Evolutionary conservation across 2,797 vertebrate species (phyloP).

Genomic region (Myiotriccus ornatus): DNA sequence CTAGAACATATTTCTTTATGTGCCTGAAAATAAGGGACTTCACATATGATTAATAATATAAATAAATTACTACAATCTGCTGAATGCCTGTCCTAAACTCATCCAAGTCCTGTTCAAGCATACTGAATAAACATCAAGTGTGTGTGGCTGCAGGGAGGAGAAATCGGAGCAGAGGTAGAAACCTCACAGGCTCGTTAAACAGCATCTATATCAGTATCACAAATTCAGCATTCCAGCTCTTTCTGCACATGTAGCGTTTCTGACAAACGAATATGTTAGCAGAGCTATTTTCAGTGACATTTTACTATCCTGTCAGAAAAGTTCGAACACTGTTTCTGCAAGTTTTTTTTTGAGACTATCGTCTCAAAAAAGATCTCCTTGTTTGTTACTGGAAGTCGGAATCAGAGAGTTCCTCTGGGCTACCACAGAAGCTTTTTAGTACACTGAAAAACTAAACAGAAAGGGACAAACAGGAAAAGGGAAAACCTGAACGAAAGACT

Average conservation of each 20-base stretch:
- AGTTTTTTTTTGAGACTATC: not conserved
- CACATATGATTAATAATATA: not conserved
- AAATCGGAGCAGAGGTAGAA: not conserved
- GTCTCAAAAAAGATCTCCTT: not conserved
- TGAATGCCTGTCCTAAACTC: not conserved
- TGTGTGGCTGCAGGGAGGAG: not conserved
- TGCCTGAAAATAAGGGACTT: not conserved
- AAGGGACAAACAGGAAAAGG: not conserved
- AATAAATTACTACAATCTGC: not conserved
- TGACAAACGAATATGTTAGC: not conserved
- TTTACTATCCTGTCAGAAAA: slow-evolving; percentile 20
- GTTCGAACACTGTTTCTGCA: not conserved
- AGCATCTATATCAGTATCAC: not conserved
- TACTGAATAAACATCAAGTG: too few relatives aligned
- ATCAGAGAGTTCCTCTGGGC: not conserved
- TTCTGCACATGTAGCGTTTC: not conserved
- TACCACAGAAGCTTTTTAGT: not conserved
- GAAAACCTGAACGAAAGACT: not conserved
- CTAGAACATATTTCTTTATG: not conserved
- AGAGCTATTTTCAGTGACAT: not conserved
- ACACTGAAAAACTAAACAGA: not conserved
- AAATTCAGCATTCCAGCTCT: not conserved
- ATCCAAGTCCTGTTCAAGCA: not conserved
- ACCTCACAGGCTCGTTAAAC: not conserved
- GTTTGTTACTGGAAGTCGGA: not conserved